Evolutionary conservation across 2,797 vertebrate genomes (phyloP).

Genomic region (Sebastes dallii): DNA sequence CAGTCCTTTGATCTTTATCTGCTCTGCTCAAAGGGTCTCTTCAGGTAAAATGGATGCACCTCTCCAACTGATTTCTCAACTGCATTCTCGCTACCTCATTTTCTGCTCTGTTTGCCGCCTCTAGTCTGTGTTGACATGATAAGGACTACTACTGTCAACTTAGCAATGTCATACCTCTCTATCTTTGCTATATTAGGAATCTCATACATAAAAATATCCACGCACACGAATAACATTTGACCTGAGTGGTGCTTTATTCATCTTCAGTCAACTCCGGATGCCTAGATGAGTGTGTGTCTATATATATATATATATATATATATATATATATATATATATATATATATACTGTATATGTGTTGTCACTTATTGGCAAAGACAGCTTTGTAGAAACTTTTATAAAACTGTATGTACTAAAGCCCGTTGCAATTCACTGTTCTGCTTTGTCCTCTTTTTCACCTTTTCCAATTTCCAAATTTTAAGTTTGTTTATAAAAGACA

Average conservation of each 20-base stretch:
- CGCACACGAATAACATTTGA: background rate
- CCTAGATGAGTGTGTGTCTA: no score
- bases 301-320: background rate
- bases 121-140: constrained; percentile 68
- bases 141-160: constrained; percentile 59
- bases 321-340: background rate
- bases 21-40: constrained; percentile 66
- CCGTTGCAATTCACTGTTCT: background rate
- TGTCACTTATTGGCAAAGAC: background rate
- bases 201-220: constrained; percentile 20
- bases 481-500: background rate
- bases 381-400: background rate
- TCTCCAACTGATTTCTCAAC: constrained; percentile 56
- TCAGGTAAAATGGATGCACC: constrained; percentile 66
- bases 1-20: constrained; percentile 73
- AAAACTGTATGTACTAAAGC: background rate
- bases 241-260: background rate
- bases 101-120: constrained; percentile 60
- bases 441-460: background rate
- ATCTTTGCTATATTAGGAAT: constrained; percentile 15
- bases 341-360: background rate
- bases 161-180: constrained; percentile 30
- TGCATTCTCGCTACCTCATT: constrained; percentile 51
- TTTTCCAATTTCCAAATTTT: background rate
- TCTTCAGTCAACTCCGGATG: background rate